These are phyloP conservation scores for Leiothrix lutea DNA, from an alignment of 2,113 vertebrate genomes.

Conservation along the genomic window DNA sequence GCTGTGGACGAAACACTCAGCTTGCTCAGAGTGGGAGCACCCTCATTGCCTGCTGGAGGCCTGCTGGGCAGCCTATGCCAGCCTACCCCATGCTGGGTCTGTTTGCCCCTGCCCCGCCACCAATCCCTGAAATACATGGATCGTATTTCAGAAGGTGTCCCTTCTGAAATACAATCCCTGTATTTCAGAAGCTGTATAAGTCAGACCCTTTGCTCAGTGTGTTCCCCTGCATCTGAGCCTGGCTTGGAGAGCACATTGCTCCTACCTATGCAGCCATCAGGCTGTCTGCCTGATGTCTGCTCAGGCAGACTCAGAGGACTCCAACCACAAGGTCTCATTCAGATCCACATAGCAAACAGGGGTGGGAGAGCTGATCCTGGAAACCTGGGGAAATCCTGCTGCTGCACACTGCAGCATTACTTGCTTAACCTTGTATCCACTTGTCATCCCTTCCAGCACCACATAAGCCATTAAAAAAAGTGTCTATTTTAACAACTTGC, in stretches of 20 bases:
- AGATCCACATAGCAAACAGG: not conserved
- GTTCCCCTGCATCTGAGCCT: not conserved
- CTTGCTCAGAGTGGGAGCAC: conserved; percentile 37
- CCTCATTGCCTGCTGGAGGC: not conserved
- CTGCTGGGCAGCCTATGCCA: not conserved
- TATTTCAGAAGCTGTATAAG: not conserved
- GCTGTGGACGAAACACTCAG: conserved; percentile 30
- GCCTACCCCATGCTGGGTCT: not conserved
- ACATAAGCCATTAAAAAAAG: not conserved
- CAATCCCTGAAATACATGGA: too few species aligned
- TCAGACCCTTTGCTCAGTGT: not conserved
- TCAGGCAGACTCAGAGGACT: not conserved
- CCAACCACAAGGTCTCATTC: not conserved
- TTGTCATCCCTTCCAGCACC: not conserved
- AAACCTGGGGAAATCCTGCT: not conserved
- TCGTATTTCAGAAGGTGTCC: too few species aligned
- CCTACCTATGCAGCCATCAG: not conserved
- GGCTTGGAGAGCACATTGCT: not conserved
- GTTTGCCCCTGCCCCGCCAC: not conserved
- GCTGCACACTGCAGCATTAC: not conserved
- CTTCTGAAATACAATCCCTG: too few species aligned
- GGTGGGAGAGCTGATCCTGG: not conserved
- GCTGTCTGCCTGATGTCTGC: not conserved
- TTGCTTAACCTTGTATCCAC: not conserved
- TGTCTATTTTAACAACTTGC: not conserved